Evolutionary conservation across 2,113 vertebrate species (phyloP).

Genomic region (Triplophysa rosa): DNA sequence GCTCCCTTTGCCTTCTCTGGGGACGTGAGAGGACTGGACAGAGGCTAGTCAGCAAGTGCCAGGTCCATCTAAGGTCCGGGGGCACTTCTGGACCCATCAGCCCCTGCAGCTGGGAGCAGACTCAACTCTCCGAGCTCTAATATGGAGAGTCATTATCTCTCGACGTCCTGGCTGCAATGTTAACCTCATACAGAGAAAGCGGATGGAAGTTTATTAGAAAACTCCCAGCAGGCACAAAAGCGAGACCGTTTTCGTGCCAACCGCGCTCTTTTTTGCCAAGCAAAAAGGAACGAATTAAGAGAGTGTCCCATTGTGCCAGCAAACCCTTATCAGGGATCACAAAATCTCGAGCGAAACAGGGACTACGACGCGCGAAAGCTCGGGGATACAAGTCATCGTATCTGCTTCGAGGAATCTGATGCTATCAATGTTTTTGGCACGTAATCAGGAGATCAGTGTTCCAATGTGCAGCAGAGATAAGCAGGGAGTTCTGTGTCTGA

Average conservation of each 20-base stretch:
- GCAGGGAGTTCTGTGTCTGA: constrained; percentile 53
- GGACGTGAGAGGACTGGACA: constrained; percentile 45
- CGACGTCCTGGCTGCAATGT: constrained; percentile 3
- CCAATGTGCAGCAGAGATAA: constrained; percentile 74
- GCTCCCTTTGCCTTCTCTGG: constrained; percentile 25
- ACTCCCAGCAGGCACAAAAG: constrained; percentile 8
- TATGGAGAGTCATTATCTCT: constrained; percentile 41
- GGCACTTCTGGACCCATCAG: constrained; percentile 40
- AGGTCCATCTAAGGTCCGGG: constrained; percentile 43
- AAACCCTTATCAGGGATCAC: constrained; percentile 61
- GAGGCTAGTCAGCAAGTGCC: constrained; percentile 50
- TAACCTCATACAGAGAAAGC: constrained; percentile 19
- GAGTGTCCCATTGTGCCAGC: constrained; percentile 48
- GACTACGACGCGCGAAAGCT: constrained; percentile 56
- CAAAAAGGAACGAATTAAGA: constrained; percentile 53
- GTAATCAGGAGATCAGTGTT: constrained; percentile 74
- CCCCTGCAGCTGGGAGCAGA: constrained; percentile 25
- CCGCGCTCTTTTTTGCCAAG: background rate
- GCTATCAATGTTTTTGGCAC: constrained; percentile 67
- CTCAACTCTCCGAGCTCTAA: constrained; percentile 29
- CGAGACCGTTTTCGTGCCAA: background rate
- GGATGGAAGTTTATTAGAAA: constrained; percentile 17
- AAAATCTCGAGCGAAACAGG: constrained; percentile 67
- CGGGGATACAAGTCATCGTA: constrained; percentile 58
- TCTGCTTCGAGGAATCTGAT: constrained; percentile 66